Evolutionary conservation across 2,797 vertebrate genomes (phyloP), one percentile per base, ranked within the genome.

Genomic region (Eutrigla gurnardus): DNA sequence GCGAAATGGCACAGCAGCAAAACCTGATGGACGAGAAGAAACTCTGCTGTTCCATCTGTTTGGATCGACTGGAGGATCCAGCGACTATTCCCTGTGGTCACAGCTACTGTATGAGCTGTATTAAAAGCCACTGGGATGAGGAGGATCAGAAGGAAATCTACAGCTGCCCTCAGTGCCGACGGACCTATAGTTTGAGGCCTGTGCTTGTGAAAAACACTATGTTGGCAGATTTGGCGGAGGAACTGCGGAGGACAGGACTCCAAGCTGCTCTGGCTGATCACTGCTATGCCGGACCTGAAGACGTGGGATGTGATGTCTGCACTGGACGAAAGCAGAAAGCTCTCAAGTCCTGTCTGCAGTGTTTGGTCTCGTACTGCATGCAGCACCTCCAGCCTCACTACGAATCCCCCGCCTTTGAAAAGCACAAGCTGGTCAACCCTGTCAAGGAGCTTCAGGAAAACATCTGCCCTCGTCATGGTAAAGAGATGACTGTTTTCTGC

Each of bases 351-450:
- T 74, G 65, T 42, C 77, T 79, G 40, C 55, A 75, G 55, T 43
- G 37, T 55, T 47, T 74, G 71, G 71, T 80, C 25, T 71, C 45
- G 45, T 66, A 66, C 73, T 80, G 78, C 45, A 63, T 62, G 42
- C 47, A 60, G 4, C 79, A 73, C 73, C 61, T 83, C 45, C 77
- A 73, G 61, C 77, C 77, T 77, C 77, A 76, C 77, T 70, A 73
- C 15, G 59, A 83, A 17, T 70, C 61, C 3, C 43, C 60, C 3
- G 71, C 71, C 5, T 65, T 76, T 14, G 50, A 46, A 7, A 79
- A 76, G 45, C 73, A 79, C 73, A 83, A 76, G 50, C 77, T 83
- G 60, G 58, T 65, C 33, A 2, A 66, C 4, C 67, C 72, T 11
- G 75, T 40, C 1, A 17, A 43, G 18, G 45, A 37, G 50, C 60